phyloP scores from a whole-genome alignment of 2,797 vertebrate genomes.

The Melanotaenia trifasciata region DNA sequence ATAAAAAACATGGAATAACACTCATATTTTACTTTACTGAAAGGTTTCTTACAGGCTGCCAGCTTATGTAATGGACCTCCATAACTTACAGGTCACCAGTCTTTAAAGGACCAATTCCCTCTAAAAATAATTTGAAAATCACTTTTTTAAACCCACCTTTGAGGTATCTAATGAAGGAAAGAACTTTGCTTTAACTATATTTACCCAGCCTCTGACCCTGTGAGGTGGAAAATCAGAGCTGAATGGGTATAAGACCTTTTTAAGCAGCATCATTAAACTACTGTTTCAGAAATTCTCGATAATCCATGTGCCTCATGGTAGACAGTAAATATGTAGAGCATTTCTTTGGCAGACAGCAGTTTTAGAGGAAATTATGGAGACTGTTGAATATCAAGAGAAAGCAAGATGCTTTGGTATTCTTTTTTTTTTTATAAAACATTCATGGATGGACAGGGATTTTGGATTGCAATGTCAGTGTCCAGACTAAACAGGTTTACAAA shows the following conservation, averaged over 20 bases:
- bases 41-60: constrained; percentile 13
- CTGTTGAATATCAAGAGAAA: no score
- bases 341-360: no score
- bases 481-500: background rate
- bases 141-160: background rate
- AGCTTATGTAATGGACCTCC: constrained; percentile 18
- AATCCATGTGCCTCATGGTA: no score
- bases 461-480: background rate
- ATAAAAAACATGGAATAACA: constrained; percentile 20
- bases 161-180: background rate
- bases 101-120: background rate
- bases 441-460: background rate
- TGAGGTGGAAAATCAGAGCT: background rate
- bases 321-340: no score
- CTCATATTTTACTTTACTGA: constrained; percentile 16
- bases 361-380: no score
- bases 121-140: background rate
- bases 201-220: background rate
- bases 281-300: background rate
- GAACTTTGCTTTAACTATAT: background rate
- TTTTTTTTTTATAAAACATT: background rate
- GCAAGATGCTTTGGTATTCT: no score
- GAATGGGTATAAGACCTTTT: background rate
- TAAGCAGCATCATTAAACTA: background rate
- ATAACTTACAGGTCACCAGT: constrained; percentile 12